phyloP scores from a whole-genome alignment of 2,113 vertebrate genomes.

The Psophia crepitans region DNA sequence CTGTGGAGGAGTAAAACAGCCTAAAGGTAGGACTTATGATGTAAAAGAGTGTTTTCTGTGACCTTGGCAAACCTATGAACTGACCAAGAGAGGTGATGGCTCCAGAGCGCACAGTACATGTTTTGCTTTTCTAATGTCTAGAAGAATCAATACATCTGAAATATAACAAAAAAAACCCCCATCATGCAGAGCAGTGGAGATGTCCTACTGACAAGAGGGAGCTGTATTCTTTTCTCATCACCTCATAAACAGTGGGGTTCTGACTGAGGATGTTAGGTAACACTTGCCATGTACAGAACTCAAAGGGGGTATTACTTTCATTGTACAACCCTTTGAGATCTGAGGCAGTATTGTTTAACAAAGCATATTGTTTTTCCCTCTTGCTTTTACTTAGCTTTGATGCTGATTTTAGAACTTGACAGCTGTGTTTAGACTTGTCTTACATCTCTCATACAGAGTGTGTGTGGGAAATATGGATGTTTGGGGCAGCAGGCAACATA shows the following conservation, averaged over 20 bases:
- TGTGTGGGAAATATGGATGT: background rate
- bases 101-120: background rate
- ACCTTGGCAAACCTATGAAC: slow-evolving; percentile 1
- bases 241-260: slow-evolving; percentile 50
- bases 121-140: background rate
- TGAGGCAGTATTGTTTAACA: slow-evolving; percentile 39
- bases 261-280: slow-evolving; percentile 57
- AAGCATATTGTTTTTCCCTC: slow-evolving; percentile 36
- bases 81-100: background rate
- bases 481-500: background rate
- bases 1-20: slow-evolving; percentile 15
- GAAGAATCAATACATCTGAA: slow-evolving; percentile 9
- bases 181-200: background rate
- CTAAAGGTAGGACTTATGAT: slow-evolving; percentile 9
- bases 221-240: slow-evolving; percentile 62
- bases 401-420: slow-evolving; percentile 59
- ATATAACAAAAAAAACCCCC: background rate
- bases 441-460: background rate
- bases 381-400: slow-evolving; percentile 55
- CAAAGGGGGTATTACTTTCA: slow-evolving; percentile 40
- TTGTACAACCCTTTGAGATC: slow-evolving; percentile 36
- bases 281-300: slow-evolving; percentile 34
- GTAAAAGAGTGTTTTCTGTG: slow-evolving; percentile 3
- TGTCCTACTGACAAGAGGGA: slow-evolving; percentile 38
- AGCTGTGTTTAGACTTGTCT: slow-evolving; percentile 64